Percentiles rank a stretch among this genome's conserved stretches.
These are phyloP conservation scores for Galeruca laticollis DNA, from an alignment of 2,888 invertebrate genomes.

Conservation along the genomic window DNA sequence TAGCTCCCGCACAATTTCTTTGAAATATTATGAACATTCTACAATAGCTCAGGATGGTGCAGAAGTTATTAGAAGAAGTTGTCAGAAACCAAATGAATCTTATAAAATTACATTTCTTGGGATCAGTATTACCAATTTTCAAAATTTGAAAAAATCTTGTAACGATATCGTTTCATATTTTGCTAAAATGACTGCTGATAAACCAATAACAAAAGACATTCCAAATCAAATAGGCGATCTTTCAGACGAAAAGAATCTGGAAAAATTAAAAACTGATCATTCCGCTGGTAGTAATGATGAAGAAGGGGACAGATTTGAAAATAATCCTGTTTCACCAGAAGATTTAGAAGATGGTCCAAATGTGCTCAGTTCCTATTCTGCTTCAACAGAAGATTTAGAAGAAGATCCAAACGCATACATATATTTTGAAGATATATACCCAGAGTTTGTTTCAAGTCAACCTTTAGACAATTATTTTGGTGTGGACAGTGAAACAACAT, in stretches of 20 bases:
- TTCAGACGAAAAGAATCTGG: background rate
- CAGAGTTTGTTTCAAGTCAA: constrained; percentile 42
- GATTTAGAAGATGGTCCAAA: constrained; percentile 17
- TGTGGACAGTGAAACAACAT: background rate
- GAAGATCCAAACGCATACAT: constrained; percentile 45
- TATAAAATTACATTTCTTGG: constrained; percentile 77
- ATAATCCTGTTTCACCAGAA: too few relatives aligned
- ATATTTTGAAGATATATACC: constrained; percentile 48
- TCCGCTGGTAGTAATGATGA: background rate
- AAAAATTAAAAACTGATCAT: background rate
- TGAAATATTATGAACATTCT: constrained; percentile 75
- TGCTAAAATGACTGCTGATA: constrained; percentile 11
- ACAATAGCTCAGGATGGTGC: constrained; percentile 76
- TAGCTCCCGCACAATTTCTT: constrained; percentile 75
- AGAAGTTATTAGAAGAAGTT: constrained; percentile 74
- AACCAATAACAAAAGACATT: background rate
- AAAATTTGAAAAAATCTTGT: constrained; percentile 70
- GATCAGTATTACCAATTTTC: constrained; percentile 85
- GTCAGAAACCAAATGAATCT: constrained; percentile 57
- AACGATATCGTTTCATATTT: constrained; percentile 58
- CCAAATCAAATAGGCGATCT: background rate
- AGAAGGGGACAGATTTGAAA: too few relatives aligned
- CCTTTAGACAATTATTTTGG: constrained; percentile 29
- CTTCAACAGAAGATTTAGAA: constrained; percentile 47
- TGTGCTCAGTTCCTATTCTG: constrained; percentile 45